phyloP scores from a whole-genome alignment of 1,140 invertebrate species.

The Brachionus rotundiformis region DNA sequence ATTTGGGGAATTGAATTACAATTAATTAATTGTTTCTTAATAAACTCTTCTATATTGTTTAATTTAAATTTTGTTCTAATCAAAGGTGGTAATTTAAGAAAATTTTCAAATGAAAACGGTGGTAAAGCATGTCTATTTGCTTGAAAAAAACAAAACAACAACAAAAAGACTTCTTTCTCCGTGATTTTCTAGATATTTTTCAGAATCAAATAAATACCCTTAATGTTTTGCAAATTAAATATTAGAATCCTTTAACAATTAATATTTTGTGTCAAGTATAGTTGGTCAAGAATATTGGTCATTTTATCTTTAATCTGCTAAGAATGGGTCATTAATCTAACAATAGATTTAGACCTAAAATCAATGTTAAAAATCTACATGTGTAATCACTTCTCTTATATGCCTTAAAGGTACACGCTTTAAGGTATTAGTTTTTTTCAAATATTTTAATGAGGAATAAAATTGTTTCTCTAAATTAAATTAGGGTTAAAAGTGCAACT shows the following conservation, averaged over 20 bases:
- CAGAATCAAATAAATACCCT: neutral
- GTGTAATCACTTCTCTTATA: neutral
- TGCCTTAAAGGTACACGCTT: neutral
- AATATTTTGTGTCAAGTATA: neutral
- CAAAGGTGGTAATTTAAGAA: slow-evolving; percentile 43
- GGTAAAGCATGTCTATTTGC: neutral
- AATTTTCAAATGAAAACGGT: neutral
- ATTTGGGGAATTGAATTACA: neutral
- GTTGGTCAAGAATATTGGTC: neutral
- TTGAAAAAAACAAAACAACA: neutral
- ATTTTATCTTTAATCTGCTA: neutral
- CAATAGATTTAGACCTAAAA: neutral
- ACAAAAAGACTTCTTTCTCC: neutral
- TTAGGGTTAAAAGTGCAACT: neutral
- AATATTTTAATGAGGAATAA: neutral
- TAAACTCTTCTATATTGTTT: neutral
- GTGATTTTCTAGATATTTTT: neutral
- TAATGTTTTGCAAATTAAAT: neutral
- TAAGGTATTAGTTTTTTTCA: neutral
- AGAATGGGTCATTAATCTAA: neutral
- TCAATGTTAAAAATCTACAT: neutral
- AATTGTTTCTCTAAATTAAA: neutral
- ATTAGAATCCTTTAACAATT: neutral
- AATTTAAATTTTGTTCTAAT: neutral
- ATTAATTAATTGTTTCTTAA: neutral